A percentile compares a stretch with the other conserved stretches of the same genome.
Evolutionary conservation across 2,797 vertebrate species (phyloP).

Genomic region (Sebastes itinus): DNA sequence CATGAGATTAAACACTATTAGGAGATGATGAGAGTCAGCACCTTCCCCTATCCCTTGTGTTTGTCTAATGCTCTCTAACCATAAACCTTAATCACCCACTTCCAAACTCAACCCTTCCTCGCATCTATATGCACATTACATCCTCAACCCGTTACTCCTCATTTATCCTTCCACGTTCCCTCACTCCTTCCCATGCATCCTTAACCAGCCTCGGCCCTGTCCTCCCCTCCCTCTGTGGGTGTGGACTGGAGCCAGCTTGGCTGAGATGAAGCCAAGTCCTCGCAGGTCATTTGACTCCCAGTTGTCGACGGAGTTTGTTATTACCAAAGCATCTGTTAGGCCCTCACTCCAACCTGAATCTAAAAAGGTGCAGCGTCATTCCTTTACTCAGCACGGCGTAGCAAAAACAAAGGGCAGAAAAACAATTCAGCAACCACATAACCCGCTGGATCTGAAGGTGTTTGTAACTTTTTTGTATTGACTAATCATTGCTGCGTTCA

Average conservation of each 20-base stretch:
- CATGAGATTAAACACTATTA: conserved; percentile 21
- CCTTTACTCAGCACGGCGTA: background rate
- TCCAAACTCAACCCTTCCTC: background rate
- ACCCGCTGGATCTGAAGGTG: background rate
- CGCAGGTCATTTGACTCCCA: conserved; percentile 38
- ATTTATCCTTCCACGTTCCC: conserved; percentile 21
- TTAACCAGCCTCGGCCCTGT: conserved; percentile 9
- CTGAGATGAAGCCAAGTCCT: conserved; percentile 5
- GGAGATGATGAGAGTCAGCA: conserved; percentile 3
- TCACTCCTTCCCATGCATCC: conserved; percentile 31
- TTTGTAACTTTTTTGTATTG: background rate
- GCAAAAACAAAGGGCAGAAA: background rate
- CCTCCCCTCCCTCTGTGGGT: background rate
- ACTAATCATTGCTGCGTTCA: background rate
- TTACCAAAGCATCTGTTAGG: conserved; percentile 19
- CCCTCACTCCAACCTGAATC: background rate
- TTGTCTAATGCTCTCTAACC: conserved; percentile 23
- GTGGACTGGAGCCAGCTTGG: background rate
- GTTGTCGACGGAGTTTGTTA: conserved; percentile 14
- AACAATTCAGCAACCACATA: background rate
- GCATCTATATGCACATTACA: conserved; percentile 19
- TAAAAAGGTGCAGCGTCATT: conserved; percentile 10
- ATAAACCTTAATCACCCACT: conserved; percentile 26
- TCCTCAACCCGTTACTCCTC: conserved; percentile 38
- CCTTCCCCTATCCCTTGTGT: conserved; percentile 2